A percentile compares a stretch with the other conserved stretches of the same genome.
phyloP scores from a whole-genome alignment of 2,888 invertebrate species.

The Aphrophora alni region DNA sequence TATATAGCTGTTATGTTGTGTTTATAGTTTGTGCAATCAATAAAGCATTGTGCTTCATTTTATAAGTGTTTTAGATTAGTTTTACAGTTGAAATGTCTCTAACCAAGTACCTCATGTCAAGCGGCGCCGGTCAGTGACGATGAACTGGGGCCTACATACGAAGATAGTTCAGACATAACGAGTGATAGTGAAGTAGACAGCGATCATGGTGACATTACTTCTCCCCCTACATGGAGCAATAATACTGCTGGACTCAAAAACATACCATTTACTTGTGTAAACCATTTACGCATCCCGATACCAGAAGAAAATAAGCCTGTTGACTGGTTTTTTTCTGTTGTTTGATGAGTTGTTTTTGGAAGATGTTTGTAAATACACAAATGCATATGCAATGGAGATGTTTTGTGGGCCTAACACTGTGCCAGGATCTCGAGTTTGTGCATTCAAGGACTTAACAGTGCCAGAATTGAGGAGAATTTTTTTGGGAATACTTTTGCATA shows the following conservation, averaged over 20 bases:
- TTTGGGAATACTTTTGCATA: slow-evolving; percentile 55
- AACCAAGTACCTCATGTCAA: too few species aligned
- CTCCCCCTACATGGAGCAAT: background rate
- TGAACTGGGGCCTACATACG: background rate
- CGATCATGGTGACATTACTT: background rate
- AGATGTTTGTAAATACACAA: background rate
- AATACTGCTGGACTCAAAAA: background rate
- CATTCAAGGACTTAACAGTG: slow-evolving; percentile 35
- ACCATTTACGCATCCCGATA: background rate
- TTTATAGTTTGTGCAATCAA: background rate
- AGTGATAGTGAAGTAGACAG: background rate
- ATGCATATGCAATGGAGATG: slow-evolving; percentile 12
- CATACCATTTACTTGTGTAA: background rate
- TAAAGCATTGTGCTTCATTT: background rate
- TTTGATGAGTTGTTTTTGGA: background rate
- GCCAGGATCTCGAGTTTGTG: background rate
- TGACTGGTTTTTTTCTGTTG: slow-evolving; percentile 15
- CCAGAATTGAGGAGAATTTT: slow-evolving; percentile 38
- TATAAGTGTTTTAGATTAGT: background rate
- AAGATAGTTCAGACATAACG: background rate
- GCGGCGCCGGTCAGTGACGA: background rate
- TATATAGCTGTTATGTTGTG: background rate
- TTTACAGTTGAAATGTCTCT: background rate
- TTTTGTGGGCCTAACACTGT: slow-evolving; percentile 15
- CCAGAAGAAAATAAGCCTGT: background rate